A percentile compares a stretch with the other conserved stretches of the same genome.
Conservation (phyloP, 2,888 invertebrate species). For the Bhutanitis thaidina region DNA sequence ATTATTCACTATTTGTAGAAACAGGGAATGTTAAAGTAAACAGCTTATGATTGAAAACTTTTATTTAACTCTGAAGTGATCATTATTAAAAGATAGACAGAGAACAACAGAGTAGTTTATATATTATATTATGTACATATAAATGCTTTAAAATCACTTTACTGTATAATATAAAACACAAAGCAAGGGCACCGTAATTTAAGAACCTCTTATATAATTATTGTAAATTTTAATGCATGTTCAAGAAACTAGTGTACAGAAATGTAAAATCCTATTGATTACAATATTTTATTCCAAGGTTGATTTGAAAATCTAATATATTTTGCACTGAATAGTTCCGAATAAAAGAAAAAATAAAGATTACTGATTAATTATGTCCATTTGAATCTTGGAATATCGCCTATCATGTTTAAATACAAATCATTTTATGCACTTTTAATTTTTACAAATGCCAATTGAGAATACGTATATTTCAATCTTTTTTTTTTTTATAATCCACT, state of each 20-base stretch:
- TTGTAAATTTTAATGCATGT: not conserved
- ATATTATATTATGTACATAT: too few species aligned
- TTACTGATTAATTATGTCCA: not conserved
- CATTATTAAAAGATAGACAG: too few species aligned
- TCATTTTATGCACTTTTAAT: not conserved
- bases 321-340: not conserved
- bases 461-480: not conserved
- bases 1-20: too few species aligned
- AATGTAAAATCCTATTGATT: not conserved
- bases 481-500: not conserved
- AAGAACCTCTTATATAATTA: not conserved
- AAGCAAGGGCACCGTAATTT: not conserved
- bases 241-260: not conserved
- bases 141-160: too few species aligned
- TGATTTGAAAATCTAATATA: not conserved
- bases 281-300: not conserved
- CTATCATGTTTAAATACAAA: not conserved
- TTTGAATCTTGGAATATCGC: constrained; percentile 4
- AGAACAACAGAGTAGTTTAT: too few species aligned
- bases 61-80: too few species aligned
- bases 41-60: too few species aligned
- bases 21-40: too few species aligned
- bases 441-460: not conserved
- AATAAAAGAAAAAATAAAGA: not conserved
- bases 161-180: not conserved